A percentile compares a stretch with the other conserved stretches of the same genome.
Conservation (phyloP, 2,888 invertebrate species). For the Microctonus brassicae region DNA sequence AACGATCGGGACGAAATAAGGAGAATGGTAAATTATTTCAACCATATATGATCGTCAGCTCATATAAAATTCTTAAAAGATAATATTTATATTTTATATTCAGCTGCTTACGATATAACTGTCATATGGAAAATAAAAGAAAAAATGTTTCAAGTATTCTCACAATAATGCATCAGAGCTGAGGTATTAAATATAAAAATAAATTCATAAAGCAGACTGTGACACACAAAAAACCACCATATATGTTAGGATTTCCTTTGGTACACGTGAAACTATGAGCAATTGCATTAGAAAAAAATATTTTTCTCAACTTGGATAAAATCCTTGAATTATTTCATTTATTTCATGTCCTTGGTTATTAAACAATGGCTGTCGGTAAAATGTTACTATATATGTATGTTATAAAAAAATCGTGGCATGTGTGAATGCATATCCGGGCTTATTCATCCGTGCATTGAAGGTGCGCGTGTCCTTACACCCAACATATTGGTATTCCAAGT, state of each 20-base stretch:
- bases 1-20: slow-evolving; percentile 33
- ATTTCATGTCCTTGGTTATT: neutral
- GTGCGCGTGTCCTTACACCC: slow-evolving; percentile 31
- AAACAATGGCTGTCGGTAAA: neutral
- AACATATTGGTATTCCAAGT: slow-evolving; percentile 21
- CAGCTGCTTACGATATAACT: too few relatives aligned
- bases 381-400: neutral
- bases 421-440: slow-evolving; percentile 30
- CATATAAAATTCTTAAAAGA: neutral
- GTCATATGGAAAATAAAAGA: neutral
- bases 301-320: neutral
- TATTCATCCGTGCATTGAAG: slow-evolving; percentile 35
- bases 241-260: neutral
- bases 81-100: too few relatives aligned
- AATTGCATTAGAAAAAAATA: too few relatives aligned
- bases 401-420: neutral
- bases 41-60: neutral
- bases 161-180: too few relatives aligned
- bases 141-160: too few relatives aligned
- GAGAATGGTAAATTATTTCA: neutral
- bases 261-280: neutral
- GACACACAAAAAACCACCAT: neutral
- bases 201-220: too few relatives aligned
- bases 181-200: too few relatives aligned
- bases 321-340: neutral